These are phyloP conservation scores for Chaetodon auriga DNA, from an alignment of 2,113 vertebrate genomes.

Conservation along the genomic window DNA sequence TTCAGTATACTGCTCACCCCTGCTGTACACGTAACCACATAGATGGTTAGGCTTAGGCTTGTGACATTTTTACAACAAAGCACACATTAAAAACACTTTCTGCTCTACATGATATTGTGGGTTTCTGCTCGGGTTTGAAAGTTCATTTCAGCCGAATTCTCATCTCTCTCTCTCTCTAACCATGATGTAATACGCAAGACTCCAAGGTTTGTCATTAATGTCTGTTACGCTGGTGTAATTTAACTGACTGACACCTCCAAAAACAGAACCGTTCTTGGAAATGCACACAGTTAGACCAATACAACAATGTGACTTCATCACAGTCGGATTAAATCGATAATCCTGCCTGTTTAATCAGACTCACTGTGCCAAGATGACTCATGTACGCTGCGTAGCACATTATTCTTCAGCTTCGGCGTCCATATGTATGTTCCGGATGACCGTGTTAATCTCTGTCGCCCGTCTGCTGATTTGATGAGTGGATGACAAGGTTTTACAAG, in stretches of 20 bases:
- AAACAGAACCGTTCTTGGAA: neutral
- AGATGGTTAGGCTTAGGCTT: too few species aligned
- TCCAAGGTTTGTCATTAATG: neutral
- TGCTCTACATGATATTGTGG: neutral
- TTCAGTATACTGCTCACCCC: too few species aligned
- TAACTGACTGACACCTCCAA: neutral
- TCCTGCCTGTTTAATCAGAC: slow-evolving; percentile 49
- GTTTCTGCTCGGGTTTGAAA: neutral
- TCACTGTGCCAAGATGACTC: slow-evolving; percentile 29
- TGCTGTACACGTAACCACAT: too few species aligned
- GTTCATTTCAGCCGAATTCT: neutral
- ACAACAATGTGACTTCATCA: slow-evolving; percentile 33
- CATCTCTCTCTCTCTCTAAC: fast-evolving
- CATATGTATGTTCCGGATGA: slow-evolving; percentile 50
- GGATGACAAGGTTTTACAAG: slow-evolving; percentile 54
- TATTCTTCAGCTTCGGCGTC: slow-evolving; percentile 27
- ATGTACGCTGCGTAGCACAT: neutral
- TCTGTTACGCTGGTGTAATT: neutral
- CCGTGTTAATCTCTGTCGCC: slow-evolving; percentile 45
- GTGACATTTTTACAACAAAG: too few species aligned
- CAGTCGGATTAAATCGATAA: slow-evolving; percentile 41
- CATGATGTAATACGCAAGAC: neutral
- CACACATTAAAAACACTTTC: too few species aligned
- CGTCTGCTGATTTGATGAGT: slow-evolving; percentile 55
- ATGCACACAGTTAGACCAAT: neutral